Percentiles rank a stretch among this genome's conserved stretches.
These are phyloP conservation scores for Rhimphoctona megacephalus DNA, from an alignment of 2,888 invertebrate species.

Conservation along the genomic window DNA sequence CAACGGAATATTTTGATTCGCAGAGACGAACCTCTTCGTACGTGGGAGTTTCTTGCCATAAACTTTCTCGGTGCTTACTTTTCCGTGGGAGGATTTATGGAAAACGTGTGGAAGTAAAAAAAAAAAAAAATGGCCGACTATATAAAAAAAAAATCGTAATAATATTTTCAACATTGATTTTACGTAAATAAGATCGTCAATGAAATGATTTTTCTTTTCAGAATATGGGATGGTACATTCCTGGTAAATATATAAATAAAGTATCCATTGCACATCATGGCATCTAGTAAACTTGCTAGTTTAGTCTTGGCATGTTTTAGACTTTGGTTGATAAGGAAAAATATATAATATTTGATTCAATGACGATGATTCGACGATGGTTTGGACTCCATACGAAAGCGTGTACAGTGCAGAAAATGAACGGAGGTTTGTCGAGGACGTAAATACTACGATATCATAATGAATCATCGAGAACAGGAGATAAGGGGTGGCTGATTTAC, in stretches of 20 bases:
- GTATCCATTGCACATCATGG: too few species aligned
- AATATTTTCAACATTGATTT: neutral
- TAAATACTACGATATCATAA: constrained; percentile 39
- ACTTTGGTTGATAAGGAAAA: neutral
- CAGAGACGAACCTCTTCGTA: constrained; percentile 61
- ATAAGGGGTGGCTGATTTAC: constrained; percentile 76
- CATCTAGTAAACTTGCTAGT: too few species aligned
- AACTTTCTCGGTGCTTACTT: constrained; percentile 28
- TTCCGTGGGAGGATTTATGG: neutral
- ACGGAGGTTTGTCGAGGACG: constrained; percentile 23
- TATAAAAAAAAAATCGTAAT: neutral
- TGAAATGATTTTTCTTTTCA: neutral
- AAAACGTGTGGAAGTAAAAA: neutral
- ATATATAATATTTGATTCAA: constrained; percentile 6
- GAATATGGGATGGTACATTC: neutral
- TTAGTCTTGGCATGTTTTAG: too few species aligned
- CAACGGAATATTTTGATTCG: constrained; percentile 65
- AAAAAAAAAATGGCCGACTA: constrained; percentile 32
- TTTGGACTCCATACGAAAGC: neutral
- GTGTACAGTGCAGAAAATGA: constrained; percentile 6
- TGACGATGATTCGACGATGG: neutral
- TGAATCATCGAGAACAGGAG: constrained; percentile 54
- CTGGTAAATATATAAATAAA: neutral
- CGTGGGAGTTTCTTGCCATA: constrained; percentile 56
- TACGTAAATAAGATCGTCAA: neutral